A percentile compares a stretch with the other conserved stretches of the same genome.
Evolutionary conservation across 2,113 vertebrate genomes (phyloP).

Genomic region (Benitochromis conjunctus): DNA sequence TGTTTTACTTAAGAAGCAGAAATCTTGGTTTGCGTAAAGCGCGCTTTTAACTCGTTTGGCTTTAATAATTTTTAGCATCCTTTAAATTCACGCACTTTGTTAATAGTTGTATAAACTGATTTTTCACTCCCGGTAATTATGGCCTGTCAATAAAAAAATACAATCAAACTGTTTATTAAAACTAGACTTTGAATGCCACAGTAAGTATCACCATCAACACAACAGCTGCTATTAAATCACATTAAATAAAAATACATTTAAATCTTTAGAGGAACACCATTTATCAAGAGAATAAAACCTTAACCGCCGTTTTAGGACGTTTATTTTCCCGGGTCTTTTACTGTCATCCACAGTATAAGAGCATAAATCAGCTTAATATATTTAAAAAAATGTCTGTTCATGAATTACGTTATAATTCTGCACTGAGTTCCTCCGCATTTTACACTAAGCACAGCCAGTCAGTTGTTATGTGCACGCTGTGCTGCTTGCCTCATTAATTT

Average conservation of each 20-base stretch:
- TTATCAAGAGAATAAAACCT: not conserved
- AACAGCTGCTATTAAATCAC: not conserved
- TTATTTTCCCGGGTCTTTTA: not conserved
- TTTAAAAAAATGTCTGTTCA: not conserved
- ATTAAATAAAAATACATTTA: not conserved
- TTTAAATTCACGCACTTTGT: not conserved
- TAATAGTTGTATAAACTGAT: not conserved
- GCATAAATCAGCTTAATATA: not conserved
- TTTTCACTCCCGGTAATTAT: not conserved
- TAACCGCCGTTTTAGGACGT: not conserved
- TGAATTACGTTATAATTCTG: not conserved
- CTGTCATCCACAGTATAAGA: not conserved
- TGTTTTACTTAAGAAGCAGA: not conserved
- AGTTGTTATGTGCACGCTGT: not conserved
- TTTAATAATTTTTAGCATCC: not conserved
- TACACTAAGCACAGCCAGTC: not conserved
- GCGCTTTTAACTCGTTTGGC: not conserved
- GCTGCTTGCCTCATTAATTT: not conserved
- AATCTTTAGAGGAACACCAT: not conserved
- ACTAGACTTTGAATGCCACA: not conserved
- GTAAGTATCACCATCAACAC: not conserved
- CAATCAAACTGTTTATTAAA: not conserved
- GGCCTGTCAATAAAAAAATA: not conserved
- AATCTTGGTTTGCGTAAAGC: not conserved
- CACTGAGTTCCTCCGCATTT: not conserved